Base-by-base conservation (phyloP, 2,797 vertebrate genomes). In the Hoplostethus atlanticus region DNA sequence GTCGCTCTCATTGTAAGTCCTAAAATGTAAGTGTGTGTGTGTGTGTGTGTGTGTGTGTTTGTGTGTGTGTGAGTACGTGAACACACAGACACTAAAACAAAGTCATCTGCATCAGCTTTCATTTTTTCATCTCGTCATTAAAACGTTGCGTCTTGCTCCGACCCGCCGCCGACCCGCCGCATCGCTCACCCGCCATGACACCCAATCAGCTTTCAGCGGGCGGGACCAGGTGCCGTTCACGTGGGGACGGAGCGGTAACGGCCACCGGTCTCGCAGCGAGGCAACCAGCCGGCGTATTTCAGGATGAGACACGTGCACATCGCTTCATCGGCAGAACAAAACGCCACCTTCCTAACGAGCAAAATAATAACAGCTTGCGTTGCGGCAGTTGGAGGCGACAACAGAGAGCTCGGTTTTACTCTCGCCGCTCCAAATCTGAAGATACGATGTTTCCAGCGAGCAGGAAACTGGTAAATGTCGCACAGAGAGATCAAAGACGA, bases 131-230 rank as follows among this genome's bases (percentile, higher is more conserved):
- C 12, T 64, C 5, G 4, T 30, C 6, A n/a, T 12, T 21, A 36
- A 52, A 42, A 28, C 7, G 1, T 38, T 9, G 50, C 67, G 31
- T 16, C 47, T 56, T 57, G 58, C n/a, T 5, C 30, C 11, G 31
- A n/a, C 17, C 17, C 25, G 17, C n/a, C n/a, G n/a, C n/a, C n/a
- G n/a, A n/a, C n/a, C n/a, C 57, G 11, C 28, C 0, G 1, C 81
- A 67, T 54, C 73, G 51, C 71, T 75, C 73, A n/a, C 17, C 17
- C 25, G 15, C 72, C 80, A 70, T 86, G 84, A 84, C 3, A 16
- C 6, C 74, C 75, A 77, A 86, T 86, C 81, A 76, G 75, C 65
- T 77, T 73, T 79, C 73, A 69, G 71, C 73, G 55, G 61, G 76
- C 47, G 25, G 51, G 48, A 9, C 3, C 6, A 1, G 42, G 9